Percentiles rank a stretch among this genome's conserved stretches.
Evolutionary conservation across 1,140 invertebrate species (phyloP).

Genomic region (Mamestra configurata): DNA sequence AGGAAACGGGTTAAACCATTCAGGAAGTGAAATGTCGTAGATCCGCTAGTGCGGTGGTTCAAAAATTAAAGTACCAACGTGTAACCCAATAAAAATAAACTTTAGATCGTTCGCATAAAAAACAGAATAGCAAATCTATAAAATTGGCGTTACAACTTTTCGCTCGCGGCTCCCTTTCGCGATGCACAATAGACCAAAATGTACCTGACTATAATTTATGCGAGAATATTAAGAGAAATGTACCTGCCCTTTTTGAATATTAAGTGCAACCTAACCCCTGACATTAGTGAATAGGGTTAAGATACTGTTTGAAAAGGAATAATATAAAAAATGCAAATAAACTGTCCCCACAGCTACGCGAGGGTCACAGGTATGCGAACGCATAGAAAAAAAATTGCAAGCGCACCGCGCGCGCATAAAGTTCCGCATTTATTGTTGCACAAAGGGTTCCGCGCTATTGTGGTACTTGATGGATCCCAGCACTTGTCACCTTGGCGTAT

Average conservation of each 20-base stretch:
- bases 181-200: constrained; percentile 85
- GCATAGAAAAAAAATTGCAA: constrained; percentile 79
- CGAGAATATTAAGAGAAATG: constrained; percentile 88
- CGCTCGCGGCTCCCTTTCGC: constrained; percentile 64
- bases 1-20: constrained; percentile 87
- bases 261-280: constrained; percentile 88
- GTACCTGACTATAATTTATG: constrained; percentile 89
- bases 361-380: constrained; percentile 77
- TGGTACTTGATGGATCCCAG: constrained; percentile 67
- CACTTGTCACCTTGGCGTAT: constrained; percentile 86
- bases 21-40: constrained; percentile 85
- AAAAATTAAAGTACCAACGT: constrained; percentile 68
- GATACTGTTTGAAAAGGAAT: constrained; percentile 87
- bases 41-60: constrained; percentile 71
- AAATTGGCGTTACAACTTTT: constrained; percentile 68
- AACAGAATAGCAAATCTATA: constrained; percentile 59
- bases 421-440: constrained; percentile 68
- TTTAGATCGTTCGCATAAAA: constrained; percentile 59
- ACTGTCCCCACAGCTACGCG: constrained; percentile 80
- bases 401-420: constrained; percentile 76
- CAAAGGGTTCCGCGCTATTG: constrained; percentile 54
- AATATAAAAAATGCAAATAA: constrained; percentile 87
- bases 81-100: constrained; percentile 55
- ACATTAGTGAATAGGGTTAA: constrained; percentile 87
- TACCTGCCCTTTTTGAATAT: constrained; percentile 89